phyloP scores from a whole-genome alignment of 2,888 invertebrate species.

The Lycia hirtaria region DNA sequence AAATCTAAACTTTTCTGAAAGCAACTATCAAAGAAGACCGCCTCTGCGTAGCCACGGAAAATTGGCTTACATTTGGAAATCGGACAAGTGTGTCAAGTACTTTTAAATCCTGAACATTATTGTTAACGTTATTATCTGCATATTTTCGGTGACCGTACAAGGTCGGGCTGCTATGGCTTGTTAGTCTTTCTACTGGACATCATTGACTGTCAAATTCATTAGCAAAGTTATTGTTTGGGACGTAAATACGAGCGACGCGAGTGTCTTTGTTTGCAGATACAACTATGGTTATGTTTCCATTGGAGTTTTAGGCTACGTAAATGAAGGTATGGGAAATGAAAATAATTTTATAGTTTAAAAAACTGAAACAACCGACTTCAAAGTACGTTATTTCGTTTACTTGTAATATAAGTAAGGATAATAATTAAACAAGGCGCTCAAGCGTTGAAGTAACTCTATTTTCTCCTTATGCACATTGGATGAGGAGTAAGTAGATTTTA shows the following conservation, averaged over 20 bases:
- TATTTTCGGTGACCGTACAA: constrained; percentile 43
- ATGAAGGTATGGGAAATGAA: background rate
- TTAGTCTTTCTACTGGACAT: constrained; percentile 35
- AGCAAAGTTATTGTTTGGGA: constrained; percentile 29
- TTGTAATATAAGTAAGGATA: too few relatives aligned
- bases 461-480: too few relatives aligned
- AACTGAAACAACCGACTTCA: too few relatives aligned
- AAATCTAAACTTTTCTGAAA: constrained; percentile 45
- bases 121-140: constrained; percentile 34
- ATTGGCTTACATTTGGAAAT: constrained; percentile 41
- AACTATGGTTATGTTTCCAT: background rate
- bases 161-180: constrained; percentile 36
- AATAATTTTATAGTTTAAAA: too few relatives aligned
- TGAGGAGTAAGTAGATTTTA: too few relatives aligned
- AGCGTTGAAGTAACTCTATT: too few relatives aligned
- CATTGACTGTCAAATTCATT: constrained; percentile 46
- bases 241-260: constrained; percentile 12
- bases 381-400: too few relatives aligned
- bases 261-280: constrained; percentile 12
- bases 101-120: constrained; percentile 32
- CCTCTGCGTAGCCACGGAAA: constrained; percentile 20
- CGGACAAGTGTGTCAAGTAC: constrained; percentile 47
- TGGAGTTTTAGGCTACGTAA: background rate
- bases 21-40: constrained; percentile 36
- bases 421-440: too few relatives aligned